These are phyloP conservation scores for Neoaliturus tenellus DNA, from an alignment of 2,888 invertebrate species.

Conservation along the genomic window DNA sequence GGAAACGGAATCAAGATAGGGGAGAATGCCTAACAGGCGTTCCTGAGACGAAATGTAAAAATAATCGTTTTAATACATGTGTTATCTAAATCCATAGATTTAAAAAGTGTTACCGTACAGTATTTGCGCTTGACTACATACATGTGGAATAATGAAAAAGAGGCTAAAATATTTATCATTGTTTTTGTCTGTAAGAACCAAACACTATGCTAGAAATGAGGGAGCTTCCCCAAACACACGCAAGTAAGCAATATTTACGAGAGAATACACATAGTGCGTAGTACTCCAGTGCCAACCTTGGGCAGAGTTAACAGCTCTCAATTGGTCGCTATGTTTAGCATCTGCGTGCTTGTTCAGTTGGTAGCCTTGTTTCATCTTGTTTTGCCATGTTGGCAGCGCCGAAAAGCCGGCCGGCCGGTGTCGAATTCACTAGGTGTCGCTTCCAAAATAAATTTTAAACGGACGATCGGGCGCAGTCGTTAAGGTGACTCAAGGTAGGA, in stretches of 20 bases:
- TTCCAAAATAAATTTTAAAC: slow-evolving; percentile 8
- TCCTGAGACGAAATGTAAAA: not conserved
- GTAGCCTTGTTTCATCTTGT: slow-evolving; percentile 3
- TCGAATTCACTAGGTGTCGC: slow-evolving; percentile 1
- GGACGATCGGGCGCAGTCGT: not conserved
- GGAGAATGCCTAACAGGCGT: not conserved
- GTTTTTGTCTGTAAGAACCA: too few species aligned
- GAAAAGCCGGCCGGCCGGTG: slow-evolving; percentile 26
- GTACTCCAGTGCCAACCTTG: slow-evolving; percentile 29
- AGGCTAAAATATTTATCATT: too few species aligned
- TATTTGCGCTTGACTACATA: too few species aligned
- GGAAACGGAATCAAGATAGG: slow-evolving; percentile 27
- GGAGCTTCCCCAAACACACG: too few species aligned
- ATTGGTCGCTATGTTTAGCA: slow-evolving; percentile 35
- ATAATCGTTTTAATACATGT: too few species aligned
- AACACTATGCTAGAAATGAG: too few species aligned
- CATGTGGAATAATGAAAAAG: too few species aligned
- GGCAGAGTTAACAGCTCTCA: slow-evolving; percentile 36
- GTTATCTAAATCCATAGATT: too few species aligned
- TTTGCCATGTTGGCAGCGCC: slow-evolving; percentile 8
- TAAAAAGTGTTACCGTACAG: too few species aligned
- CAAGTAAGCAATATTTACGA: too few species aligned
- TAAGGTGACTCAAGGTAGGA: not conserved
- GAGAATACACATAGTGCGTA: not conserved
- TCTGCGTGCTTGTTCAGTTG: slow-evolving; percentile 18